Percentiles rank a stretch among this genome's conserved stretches.
These are phyloP conservation scores for Falco rusticolus DNA, from an alignment of 2,797 vertebrate species.

Conservation along the genomic window DNA sequence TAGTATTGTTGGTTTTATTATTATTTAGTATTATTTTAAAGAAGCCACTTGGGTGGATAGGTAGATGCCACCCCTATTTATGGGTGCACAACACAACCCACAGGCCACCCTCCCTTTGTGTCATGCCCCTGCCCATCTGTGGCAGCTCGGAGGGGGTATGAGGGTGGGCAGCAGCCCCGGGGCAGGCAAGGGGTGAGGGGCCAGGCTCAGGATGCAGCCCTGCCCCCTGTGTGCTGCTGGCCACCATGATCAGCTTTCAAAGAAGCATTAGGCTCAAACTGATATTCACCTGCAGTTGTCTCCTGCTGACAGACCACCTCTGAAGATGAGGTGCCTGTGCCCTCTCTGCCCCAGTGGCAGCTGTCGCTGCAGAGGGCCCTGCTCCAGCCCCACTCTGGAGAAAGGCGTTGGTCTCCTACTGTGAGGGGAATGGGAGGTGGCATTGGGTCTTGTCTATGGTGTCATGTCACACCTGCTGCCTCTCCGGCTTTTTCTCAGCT, in stretches of 20 bases:
- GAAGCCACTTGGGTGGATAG: not conserved
- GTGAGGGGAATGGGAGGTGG: accelerated
- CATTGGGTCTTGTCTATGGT: accelerated
- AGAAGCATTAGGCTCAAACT: not conserved
- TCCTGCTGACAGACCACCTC: not conserved
- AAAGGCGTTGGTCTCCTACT: not conserved
- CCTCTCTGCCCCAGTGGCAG: accelerated
- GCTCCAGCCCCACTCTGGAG: not conserved
- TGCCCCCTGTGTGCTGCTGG: accelerated
- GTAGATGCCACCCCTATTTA: accelerated
- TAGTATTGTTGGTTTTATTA: not conserved
- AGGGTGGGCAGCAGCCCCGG: not conserved
- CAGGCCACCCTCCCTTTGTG: accelerated
- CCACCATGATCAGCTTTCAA: not conserved
- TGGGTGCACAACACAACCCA: accelerated
- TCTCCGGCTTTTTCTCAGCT: not conserved
- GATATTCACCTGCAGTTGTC: not conserved
- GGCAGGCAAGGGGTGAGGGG: not conserved
- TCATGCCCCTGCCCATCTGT: accelerated
- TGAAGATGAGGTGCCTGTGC: not conserved
- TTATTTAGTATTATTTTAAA: not conserved
- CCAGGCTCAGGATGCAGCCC: accelerated
- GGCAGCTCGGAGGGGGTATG: accelerated
- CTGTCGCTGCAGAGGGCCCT: no score
- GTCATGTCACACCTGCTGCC: not conserved